These are phyloP conservation scores for Sebastes hubbsi DNA, from an alignment of 2,797 vertebrate species.

Conservation along the genomic window DNA sequence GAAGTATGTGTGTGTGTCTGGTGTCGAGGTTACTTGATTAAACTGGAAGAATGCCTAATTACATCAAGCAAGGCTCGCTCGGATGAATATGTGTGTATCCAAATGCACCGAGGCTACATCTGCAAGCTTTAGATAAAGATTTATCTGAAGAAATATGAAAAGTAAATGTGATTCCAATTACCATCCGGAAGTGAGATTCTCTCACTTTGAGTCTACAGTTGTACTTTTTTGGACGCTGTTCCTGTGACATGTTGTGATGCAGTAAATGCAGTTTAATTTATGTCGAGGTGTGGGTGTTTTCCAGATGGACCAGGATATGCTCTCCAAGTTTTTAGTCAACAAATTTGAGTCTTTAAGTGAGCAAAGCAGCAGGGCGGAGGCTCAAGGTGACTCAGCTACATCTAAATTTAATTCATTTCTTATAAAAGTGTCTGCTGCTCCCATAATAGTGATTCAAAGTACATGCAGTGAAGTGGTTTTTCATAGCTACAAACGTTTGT, in stretches of 20 bases:
- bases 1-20: slow-evolving; percentile 22
- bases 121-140: slow-evolving; percentile 70
- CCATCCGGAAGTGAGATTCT: slow-evolving; percentile 18
- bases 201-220: background rate
- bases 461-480: background rate
- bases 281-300: slow-evolving; percentile 4
- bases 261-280: background rate
- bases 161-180: slow-evolving; percentile 47
- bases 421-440: background rate
- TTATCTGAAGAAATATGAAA: slow-evolving; percentile 56
- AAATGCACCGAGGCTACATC: slow-evolving; percentile 63
- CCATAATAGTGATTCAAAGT: background rate
- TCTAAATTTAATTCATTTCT: slow-evolving; percentile 7
- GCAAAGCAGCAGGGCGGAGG: background rate
- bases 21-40: slow-evolving; percentile 54
- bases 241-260: background rate
- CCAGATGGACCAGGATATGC: slow-evolving; percentile 6
- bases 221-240: slow-evolving; percentile 17
- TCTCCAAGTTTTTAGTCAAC: slow-evolving; percentile 8
- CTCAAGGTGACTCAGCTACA: slow-evolving; percentile 14
- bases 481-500: background rate
- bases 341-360: slow-evolving; percentile 1
- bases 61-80: slow-evolving; percentile 54
- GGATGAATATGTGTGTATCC: slow-evolving; percentile 48
- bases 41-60: slow-evolving; percentile 74